Conservation (phyloP, 2,113 vertebrate genomes). For the Pungitius pungitius region DNA sequence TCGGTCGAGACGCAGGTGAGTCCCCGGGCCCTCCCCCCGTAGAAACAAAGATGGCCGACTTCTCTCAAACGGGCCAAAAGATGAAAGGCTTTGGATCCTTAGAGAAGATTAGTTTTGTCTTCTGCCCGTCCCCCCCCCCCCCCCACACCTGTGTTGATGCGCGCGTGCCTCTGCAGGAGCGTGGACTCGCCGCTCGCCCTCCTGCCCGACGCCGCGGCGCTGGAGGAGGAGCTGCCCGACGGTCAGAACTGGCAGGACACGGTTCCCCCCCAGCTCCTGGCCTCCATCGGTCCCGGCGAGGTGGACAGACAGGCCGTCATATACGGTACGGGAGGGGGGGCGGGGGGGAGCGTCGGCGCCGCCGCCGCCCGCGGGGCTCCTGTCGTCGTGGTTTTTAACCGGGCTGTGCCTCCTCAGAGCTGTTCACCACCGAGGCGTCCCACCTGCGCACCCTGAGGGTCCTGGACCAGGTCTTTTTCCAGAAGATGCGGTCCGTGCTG, state of each 20-base stretch:
- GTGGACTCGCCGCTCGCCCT: conserved; percentile 84
- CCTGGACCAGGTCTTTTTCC: conserved; percentile 91
- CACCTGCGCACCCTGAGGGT: conserved; percentile 90
- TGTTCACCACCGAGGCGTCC: conserved; percentile 89
- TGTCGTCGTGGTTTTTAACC: too few species aligned
- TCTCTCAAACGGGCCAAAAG: not conserved
- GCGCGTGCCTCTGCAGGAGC: conserved; percentile 76
- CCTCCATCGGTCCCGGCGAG: conserved; percentile 82
- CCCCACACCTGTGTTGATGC: not conserved
- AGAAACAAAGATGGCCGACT: not conserved
- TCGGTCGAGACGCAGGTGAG: conserved; percentile 90
- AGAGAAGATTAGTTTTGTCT: not conserved
- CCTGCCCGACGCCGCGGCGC: conserved; percentile 82
- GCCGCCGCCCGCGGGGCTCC: too few species aligned
- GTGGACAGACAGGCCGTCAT: conserved; percentile 93
- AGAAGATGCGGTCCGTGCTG: conserved; percentile 87
- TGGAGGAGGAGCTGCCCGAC: conserved; percentile 88
- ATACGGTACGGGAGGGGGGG: conserved; percentile 89
- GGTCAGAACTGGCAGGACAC: conserved; percentile 91
- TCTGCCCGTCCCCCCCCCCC: not conserved
- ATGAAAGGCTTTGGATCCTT: not conserved
- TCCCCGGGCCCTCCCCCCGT: not conserved
- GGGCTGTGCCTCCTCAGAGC: conserved; percentile 77
- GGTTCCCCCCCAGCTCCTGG: conserved; percentile 81
- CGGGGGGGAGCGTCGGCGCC: too few species aligned